A percentile compares a stretch with the other conserved stretches of the same genome.
phyloP scores from a whole-genome alignment of 2,888 invertebrate genomes.

The Colostygia pectinataria region DNA sequence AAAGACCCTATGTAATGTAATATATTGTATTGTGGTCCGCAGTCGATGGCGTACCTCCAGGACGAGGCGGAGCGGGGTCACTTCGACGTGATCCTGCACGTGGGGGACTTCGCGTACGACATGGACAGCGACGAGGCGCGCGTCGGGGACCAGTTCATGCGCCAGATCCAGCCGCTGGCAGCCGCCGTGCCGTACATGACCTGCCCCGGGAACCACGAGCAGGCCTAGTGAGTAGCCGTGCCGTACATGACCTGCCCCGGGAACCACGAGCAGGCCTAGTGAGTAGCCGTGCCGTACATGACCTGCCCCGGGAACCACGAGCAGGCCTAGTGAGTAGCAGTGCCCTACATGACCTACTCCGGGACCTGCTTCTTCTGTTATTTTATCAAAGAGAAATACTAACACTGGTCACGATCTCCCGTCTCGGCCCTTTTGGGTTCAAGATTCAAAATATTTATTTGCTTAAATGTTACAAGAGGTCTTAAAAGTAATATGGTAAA shows the following conservation, averaged over 20 bases:
- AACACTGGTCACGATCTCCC: too few relatives aligned
- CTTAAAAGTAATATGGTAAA: too few relatives aligned
- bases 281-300: slow-evolving; percentile 94
- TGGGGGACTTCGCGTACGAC: slow-evolving; percentile 98
- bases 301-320: slow-evolving; percentile 97
- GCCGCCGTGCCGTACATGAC: slow-evolving; percentile 96
- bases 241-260: slow-evolving; percentile 98
- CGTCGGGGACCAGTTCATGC: slow-evolving; percentile 96
- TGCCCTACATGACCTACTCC: slow-evolving; percentile 97
- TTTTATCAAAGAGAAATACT: too few relatives aligned
- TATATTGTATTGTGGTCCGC: slow-evolving; percentile 29
- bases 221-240: slow-evolving; percentile 90
- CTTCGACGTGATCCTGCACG: slow-evolving; percentile 95
- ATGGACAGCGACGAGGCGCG: slow-evolving; percentile 91
- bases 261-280: slow-evolving; percentile 94
- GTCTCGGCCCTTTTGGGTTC: too few relatives aligned
- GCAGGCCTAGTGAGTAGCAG: slow-evolving; percentile 89
- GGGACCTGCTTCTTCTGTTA: slow-evolving; percentile 91
- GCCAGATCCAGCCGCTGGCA: slow-evolving; percentile 94
- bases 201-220: slow-evolving; percentile 96
- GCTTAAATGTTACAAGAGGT: too few relatives aligned
- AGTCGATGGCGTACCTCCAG: slow-evolving; percentile 91
- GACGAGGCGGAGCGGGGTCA: slow-evolving; percentile 90
- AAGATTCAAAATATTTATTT: too few relatives aligned
- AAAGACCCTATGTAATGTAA: too few relatives aligned